These are phyloP conservation scores for Actinopyga echinites DNA, from an alignment of 53 echinoderm and acorn worm species.

Conservation along the genomic window DNA sequence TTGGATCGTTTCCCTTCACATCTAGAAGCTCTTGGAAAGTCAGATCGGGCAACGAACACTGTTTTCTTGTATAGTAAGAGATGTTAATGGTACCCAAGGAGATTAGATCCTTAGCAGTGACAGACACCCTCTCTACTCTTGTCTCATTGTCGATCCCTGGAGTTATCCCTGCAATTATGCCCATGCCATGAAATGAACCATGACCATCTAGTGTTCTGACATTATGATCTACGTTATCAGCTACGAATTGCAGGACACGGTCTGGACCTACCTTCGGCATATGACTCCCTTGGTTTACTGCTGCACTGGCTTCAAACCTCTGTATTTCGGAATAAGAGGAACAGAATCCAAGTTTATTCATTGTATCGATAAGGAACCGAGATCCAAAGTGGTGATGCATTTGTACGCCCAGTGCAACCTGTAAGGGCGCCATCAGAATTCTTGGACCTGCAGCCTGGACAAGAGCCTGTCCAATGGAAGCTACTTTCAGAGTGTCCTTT, in stretches of 20 bases:
- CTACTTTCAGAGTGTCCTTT: conserved; percentile 5
- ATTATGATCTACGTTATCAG: conserved; percentile 78
- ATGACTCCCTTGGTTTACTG: conserved; percentile 35
- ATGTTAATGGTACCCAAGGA: conserved; percentile 20
- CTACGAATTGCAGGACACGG: conserved; percentile 47
- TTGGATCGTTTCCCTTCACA: conserved; percentile 25
- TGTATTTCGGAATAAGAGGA: conserved; percentile 6
- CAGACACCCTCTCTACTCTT: conserved; percentile 36
- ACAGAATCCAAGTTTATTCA: conserved; percentile 33
- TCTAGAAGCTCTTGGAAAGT: conserved; percentile 11
- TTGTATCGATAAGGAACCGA: too few relatives aligned
- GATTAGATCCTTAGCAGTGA: conserved; percentile 52
- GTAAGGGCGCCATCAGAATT: conserved; percentile 47
- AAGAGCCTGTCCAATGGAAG: conserved; percentile 53
- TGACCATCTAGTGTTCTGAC: conserved; percentile 65
- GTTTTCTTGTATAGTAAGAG: not conserved
- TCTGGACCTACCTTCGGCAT: conserved; percentile 17
- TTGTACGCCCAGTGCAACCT: conserved; percentile 51
- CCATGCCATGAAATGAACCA: conserved; percentile 76
- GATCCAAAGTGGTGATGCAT: conserved; percentile 44
- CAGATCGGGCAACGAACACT: not conserved
- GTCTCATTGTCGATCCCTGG: conserved; percentile 36
- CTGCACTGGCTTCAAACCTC: conserved; percentile 28
- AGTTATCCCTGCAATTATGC: conserved; percentile 67
- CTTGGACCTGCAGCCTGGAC: conserved; percentile 32